phyloP scores from a whole-genome alignment of 1,140 invertebrate species.

The Pachypeltis micranthus region DNA sequence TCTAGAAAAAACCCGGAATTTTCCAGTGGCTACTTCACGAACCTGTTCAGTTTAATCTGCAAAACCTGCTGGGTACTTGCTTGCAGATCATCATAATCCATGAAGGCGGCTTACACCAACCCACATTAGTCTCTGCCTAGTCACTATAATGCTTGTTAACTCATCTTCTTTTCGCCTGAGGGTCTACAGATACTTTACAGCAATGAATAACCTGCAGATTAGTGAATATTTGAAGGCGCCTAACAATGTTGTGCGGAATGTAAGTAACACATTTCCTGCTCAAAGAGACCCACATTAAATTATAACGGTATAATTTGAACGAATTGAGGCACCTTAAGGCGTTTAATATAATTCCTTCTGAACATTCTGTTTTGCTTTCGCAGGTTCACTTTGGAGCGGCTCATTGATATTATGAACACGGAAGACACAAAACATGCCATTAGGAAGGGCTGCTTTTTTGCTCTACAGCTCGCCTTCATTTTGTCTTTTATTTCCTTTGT shows the following conservation, averaged over 20 bases:
- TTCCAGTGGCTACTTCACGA: too few relatives aligned
- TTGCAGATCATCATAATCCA: too few relatives aligned
- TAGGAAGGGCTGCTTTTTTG: neutral
- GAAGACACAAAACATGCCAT: neutral
- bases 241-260: neutral
- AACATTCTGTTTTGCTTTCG: too few relatives aligned
- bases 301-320: neutral
- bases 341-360: too few relatives aligned
- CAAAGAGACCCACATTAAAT: neutral
- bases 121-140: too few relatives aligned
- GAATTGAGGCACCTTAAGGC: neutral
- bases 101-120: too few relatives aligned
- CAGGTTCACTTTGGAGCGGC: neutral
- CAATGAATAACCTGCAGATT: neutral
- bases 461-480: neutral
- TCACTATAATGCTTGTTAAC: too few relatives aligned
- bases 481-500: slow-evolving; percentile 1
- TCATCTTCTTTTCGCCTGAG: too few relatives aligned
- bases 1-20: too few relatives aligned
- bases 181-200: too few relatives aligned
- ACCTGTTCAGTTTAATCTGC: too few relatives aligned
- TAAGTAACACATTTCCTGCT: neutral
- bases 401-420: neutral
- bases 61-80: too few relatives aligned
- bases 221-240: neutral